phyloP scores from a whole-genome alignment of 53 echinoderm and acorn worm species.

The Arbacia lixula region DNA sequence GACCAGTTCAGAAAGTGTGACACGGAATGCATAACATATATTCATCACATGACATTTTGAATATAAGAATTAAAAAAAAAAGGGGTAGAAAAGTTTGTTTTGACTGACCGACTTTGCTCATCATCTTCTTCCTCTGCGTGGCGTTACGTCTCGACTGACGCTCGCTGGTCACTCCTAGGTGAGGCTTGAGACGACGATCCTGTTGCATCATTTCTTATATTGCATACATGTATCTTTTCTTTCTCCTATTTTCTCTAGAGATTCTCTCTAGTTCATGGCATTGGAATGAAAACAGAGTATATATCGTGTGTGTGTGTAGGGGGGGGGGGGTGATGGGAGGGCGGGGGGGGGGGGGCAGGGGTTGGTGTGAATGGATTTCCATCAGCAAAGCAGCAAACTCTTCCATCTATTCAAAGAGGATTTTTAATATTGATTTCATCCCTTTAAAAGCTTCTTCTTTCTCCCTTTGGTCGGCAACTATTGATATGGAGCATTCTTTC shows the following conservation, averaged over 20 bases:
- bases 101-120: slow-evolving; percentile 64
- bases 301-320: no score
- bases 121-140: slow-evolving; percentile 11
- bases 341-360: neutral
- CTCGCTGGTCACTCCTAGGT: slow-evolving; percentile 16
- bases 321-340: neutral
- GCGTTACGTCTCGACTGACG: slow-evolving; percentile 12
- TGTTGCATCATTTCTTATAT: slow-evolving; percentile 17
- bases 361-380: neutral
- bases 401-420: no score
- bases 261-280: neutral
- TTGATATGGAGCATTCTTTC: no score
- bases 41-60: neutral
- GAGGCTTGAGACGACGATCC: neutral
- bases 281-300: slow-evolving; percentile 15
- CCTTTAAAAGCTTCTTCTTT: no score
- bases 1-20: neutral
- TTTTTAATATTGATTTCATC: no score
- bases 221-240: no score
- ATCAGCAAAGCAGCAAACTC: no score
- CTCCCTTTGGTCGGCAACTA: no score
- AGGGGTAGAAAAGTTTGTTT: slow-evolving; percentile 47
- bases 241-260: neutral
- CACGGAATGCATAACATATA: neutral
- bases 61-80: slow-evolving; percentile 15